Base-by-base conservation (phyloP, 2,888 invertebrate species). In the Eutolmus rufibarbis region DNA sequence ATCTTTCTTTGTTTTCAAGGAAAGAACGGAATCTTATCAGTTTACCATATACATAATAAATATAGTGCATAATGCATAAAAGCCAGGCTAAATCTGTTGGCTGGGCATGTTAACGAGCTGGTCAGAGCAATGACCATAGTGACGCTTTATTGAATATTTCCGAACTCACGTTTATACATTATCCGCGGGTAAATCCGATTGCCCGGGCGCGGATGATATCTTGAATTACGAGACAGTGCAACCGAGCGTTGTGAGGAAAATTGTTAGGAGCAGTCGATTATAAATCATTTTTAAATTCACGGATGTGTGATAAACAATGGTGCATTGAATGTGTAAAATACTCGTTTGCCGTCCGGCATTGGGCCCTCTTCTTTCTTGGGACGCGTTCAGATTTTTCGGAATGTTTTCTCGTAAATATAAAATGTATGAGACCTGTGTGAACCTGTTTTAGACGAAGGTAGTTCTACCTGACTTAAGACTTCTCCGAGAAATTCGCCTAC, bases 311-410 rank as follows among this genome's bases (percentile, higher is more conserved):
- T 86, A 87, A 88, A 87, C 88, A 89, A 86, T 89, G 88, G 77
- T 89, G 91, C 91, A 91, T 90, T 90, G 91, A 91, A 92, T 92
- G 91, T 92, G 92, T 92, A 92, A 92, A 92, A 91, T 92, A 91
- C 91, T 86, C 86, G 46, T 14, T 46, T 16, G 46, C 12, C 46
- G 46, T 46, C 46, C 46, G 46, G 46, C 3, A 12, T 5, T 12
- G 14, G 16, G 46, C 16, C 12, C 16, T 16, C 46, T 78, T 23
- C 23, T 40, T 16, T 37, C 14, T 31, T 56, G 37, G 37, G 77
- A 76, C 37, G 40, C 19, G 23, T 12, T 77, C 9, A 8, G 19
- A 43, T 19, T 43, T 8, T 9, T 23, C 8, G n/a, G 78, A 28
- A 23, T 31, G 51, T 7, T 23, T 56, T 56, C 56, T 31, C 81